Conservation (phyloP, 2,888 invertebrate species). For the Chymomyza fuscimana region DNA sequence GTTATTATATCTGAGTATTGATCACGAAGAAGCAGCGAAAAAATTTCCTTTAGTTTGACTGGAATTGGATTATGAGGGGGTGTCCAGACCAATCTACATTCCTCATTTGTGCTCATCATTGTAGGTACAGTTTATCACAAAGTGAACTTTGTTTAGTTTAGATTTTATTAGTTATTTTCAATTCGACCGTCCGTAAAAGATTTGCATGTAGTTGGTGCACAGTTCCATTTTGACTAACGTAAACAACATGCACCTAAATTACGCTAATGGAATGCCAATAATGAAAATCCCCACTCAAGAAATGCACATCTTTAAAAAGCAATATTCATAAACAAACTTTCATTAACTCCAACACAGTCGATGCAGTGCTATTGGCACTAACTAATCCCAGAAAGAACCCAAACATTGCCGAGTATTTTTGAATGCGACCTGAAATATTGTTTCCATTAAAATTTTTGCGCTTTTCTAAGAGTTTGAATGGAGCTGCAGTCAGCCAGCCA, state of each 20-base stretch:
- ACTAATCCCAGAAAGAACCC: not conserved
- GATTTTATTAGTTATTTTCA: too few species aligned
- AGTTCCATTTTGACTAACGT: not conserved
- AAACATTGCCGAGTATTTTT: constrained; percentile 11
- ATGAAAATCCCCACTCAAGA: not conserved
- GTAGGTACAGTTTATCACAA: too few species aligned
- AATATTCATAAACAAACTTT: constrained; percentile 73
- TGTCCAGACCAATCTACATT: too few species aligned
- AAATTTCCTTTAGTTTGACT: too few species aligned
- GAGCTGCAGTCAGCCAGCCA: constrained; percentile 2
- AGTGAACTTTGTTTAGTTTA: too few species aligned
- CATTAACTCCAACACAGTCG: constrained; percentile 52
- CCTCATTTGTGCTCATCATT: too few species aligned
- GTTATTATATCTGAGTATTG: too few species aligned
- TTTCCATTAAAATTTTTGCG: constrained; percentile 62
- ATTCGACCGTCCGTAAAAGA: not conserved
- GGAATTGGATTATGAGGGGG: too few species aligned
- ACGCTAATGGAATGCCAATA: not conserved
- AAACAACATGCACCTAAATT: not conserved
- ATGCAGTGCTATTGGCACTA: not conserved
- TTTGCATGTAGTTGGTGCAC: not conserved
- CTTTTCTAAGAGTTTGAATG: constrained; percentile 34
- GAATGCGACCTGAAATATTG: constrained; percentile 54
- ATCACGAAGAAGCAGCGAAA: too few species aligned
- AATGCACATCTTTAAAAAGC: constrained; percentile 64